Evolutionary conservation across 1,140 invertebrate species (phyloP).

Genomic region (Lethocerus indicus): DNA sequence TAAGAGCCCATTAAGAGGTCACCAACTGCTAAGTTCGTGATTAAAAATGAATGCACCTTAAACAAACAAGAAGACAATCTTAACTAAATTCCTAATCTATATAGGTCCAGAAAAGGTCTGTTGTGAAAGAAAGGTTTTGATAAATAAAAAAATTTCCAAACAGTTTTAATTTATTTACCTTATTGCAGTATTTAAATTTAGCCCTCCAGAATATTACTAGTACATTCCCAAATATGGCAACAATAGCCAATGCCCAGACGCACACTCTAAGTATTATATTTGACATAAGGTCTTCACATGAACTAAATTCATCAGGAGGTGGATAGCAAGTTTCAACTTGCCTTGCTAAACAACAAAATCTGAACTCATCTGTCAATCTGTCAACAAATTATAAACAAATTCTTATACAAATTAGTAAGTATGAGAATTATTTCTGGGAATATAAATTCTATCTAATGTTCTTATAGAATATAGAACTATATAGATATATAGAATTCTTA

Average conservation of each 20-base stretch:
- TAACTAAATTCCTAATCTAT: too few relatives aligned
- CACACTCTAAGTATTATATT: conserved; percentile 31
- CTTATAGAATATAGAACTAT: too few relatives aligned
- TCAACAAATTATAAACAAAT: too few relatives aligned
- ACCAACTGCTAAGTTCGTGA: conserved; percentile 33
- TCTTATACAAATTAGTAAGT: too few relatives aligned
- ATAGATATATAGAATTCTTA: too few relatives aligned
- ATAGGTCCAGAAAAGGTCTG: too few relatives aligned
- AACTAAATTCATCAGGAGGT: conserved; percentile 33
- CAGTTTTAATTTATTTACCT: conserved; percentile 16
- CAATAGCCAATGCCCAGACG: conserved; percentile 34
- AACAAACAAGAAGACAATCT: too few relatives aligned
- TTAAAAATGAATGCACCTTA: conserved; percentile 36
- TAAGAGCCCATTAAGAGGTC: conserved; percentile 38
- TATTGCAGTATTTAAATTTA: conserved; percentile 20
- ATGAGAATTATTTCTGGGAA: too few relatives aligned
- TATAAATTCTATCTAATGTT: too few relatives aligned
- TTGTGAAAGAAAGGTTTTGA: too few relatives aligned
- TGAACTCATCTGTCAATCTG: conserved; percentile 29
- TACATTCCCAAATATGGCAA: conserved; percentile 32
- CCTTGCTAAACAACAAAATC: conserved; percentile 32
- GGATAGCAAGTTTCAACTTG: conserved; percentile 26
- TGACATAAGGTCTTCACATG: conserved; percentile 38
- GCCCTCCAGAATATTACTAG: conserved; percentile 33
- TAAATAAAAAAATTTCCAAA: not conserved